phyloP scores from a whole-genome alignment of 2,888 invertebrate species.

The Caradrina kadenii region DNA sequence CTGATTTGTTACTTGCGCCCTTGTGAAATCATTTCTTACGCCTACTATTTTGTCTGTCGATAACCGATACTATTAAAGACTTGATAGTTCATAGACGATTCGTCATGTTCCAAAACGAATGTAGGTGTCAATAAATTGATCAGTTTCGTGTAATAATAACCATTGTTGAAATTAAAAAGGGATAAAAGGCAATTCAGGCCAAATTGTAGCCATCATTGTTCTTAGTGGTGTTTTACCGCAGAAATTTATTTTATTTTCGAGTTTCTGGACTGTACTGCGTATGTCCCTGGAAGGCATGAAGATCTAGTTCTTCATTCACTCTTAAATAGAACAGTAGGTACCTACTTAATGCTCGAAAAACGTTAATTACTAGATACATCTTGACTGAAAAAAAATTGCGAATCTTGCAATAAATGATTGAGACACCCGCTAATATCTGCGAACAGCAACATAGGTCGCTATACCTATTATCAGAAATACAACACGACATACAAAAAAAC shows the following conservation, averaged over 20 bases:
- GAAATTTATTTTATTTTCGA: background rate
- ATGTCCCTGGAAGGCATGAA: background rate
- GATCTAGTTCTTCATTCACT: conserved; percentile 1
- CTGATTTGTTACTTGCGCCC: conserved; percentile 37
- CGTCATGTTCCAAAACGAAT: conserved; percentile 49
- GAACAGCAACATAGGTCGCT: conserved; percentile 25
- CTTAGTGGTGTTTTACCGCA: background rate
- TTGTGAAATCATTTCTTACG: conserved; percentile 32
- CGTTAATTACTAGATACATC: background rate
- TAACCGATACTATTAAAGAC: conserved; percentile 51
- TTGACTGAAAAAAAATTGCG: background rate
- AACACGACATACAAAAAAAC: conserved; percentile 45
- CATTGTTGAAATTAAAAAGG: conserved; percentile 37
- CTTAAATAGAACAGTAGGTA: background rate
- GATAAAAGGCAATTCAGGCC: conserved; percentile 19
- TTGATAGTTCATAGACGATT: conserved; percentile 52
- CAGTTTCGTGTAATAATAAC: conserved; percentile 7
- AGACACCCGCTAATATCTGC: conserved; percentile 1
- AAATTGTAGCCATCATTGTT: conserved; percentile 2
- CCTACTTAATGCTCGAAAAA: background rate
- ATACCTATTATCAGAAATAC: conserved; percentile 41
- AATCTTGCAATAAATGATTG: background rate
- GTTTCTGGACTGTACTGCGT: background rate
- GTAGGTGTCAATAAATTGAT: conserved; percentile 28
- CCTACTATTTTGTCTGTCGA: conserved; percentile 51